These are phyloP conservation scores for Akabosia matsudoensis DNA, from an alignment of 1,140 invertebrate species.

Conservation along the genomic window DNA sequence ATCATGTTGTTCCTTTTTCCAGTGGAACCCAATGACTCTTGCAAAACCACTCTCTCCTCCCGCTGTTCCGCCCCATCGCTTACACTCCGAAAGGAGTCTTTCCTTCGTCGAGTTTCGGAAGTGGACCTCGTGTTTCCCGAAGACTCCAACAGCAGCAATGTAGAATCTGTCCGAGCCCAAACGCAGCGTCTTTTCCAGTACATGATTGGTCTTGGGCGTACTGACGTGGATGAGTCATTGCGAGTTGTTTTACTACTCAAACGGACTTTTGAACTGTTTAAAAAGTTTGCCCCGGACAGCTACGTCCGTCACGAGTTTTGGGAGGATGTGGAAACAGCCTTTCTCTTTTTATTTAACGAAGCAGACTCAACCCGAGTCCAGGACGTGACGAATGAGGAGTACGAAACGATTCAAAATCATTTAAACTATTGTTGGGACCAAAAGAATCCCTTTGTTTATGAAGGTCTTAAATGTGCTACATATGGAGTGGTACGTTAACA, in stretches of 20 bases:
- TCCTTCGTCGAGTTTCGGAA: neutral
- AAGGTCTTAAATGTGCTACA: conserved; percentile 25
- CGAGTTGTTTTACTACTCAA: conserved; percentile 31
- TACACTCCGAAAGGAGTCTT: neutral
- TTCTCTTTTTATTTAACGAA: conserved; percentile 34
- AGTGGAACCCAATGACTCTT: neutral
- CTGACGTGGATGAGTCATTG: conserved; percentile 7
- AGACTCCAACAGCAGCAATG: neutral
- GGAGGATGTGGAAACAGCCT: conserved; percentile 25
- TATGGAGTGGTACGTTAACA: conserved; percentile 13
- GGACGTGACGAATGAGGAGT: conserved; percentile 36
- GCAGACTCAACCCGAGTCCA: conserved; percentile 14
- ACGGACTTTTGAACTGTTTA: conserved; percentile 26
- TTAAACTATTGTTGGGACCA: conserved; percentile 22
- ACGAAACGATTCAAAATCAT: conserved; percentile 19
- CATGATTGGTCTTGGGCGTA: conserved; percentile 19
- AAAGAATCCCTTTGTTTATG: conserved; percentile 11
- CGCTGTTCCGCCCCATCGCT: neutral
- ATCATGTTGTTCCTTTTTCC: too few species aligned
- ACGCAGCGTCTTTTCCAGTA: conserved; percentile 34
- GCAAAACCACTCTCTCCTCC: neutral
- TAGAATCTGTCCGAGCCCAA: conserved; percentile 2
- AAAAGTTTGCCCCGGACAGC: conserved; percentile 12
- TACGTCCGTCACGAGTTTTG: conserved; percentile 26
- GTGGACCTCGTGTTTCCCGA: neutral